Evolutionary conservation across 2,113 vertebrate species (phyloP).

Genomic region (Heptranchias perlo): DNA sequence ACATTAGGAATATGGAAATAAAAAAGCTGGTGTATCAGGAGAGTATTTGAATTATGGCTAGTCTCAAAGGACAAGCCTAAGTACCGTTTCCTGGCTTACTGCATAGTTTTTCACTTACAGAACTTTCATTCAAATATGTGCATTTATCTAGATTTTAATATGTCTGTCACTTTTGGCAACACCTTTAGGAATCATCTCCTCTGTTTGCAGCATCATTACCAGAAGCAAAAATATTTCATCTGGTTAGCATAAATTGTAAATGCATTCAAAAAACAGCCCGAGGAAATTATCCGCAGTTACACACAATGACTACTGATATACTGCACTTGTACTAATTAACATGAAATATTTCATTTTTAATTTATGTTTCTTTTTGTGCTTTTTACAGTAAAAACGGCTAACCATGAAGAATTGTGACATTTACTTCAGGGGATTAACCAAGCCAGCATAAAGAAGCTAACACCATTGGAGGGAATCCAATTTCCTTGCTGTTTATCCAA

Average conservation of each 20-base stretch:
- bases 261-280: too few species aligned
- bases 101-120: not conserved
- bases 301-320: too few species aligned
- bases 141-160: not conserved
- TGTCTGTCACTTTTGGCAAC: not conserved
- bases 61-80: not conserved
- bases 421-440: not conserved
- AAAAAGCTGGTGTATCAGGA: not conserved
- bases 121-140: not conserved
- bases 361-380: not conserved
- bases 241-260: not conserved
- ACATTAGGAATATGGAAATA: not conserved
- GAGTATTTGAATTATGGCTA: not conserved
- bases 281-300: too few species aligned
- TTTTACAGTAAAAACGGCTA: not conserved
- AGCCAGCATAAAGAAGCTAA: not conserved
- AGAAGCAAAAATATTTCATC: not conserved
- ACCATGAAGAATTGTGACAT: not conserved
- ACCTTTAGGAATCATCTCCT: not conserved
- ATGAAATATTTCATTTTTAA: too few species aligned
- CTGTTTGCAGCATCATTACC: not conserved
- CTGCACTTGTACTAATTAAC: not conserved
- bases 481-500: not conserved
- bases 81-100: not conserved
- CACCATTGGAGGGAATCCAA: not conserved